Evolutionary conservation across 2,888 invertebrate species (phyloP).

Genomic region (Brachypterus glaber): DNA sequence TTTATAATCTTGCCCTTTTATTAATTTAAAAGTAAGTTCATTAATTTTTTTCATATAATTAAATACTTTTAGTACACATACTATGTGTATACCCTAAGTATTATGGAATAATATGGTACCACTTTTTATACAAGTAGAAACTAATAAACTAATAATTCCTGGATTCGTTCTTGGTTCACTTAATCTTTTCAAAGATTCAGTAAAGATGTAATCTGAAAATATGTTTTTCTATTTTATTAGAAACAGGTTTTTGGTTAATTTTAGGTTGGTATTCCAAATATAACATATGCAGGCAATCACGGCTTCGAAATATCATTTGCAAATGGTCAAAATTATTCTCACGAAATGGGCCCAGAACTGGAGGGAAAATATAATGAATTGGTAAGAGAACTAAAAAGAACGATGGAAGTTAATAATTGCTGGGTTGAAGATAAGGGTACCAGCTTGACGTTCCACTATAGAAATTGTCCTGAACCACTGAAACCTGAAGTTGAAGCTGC

Average conservation of each 20-base stretch:
- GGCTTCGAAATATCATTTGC: constrained; percentile 81
- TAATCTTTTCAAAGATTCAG: too few relatives aligned
- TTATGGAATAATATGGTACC: too few relatives aligned
- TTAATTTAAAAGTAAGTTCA: too few relatives aligned
- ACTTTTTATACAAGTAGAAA: too few relatives aligned
- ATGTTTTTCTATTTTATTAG: too few relatives aligned
- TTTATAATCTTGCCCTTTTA: too few relatives aligned
- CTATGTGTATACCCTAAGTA: too few relatives aligned
- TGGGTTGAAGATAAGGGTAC: constrained; percentile 89
- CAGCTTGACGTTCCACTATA: constrained; percentile 74
- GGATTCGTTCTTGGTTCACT: too few relatives aligned
- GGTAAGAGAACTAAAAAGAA: constrained; percentile 69
- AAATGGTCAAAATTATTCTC: constrained; percentile 79
- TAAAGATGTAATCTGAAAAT: constrained; percentile 2
- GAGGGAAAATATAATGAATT: constrained; percentile 67
- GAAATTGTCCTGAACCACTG: constrained; percentile 63
- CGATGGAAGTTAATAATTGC: constrained; percentile 75
- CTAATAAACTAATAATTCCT: too few relatives aligned
- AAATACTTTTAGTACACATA: too few relatives aligned
- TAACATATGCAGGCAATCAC: constrained; percentile 83
- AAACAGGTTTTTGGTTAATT: constrained; percentile 12
- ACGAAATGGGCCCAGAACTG: constrained; percentile 77
- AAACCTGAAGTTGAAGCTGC: constrained; percentile 53
- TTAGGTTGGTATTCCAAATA: constrained; percentile 73
- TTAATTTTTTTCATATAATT: too few relatives aligned